Conservation (phyloP, 2,797 vertebrate species). For the Amblyopsis hoosieri region DNA sequence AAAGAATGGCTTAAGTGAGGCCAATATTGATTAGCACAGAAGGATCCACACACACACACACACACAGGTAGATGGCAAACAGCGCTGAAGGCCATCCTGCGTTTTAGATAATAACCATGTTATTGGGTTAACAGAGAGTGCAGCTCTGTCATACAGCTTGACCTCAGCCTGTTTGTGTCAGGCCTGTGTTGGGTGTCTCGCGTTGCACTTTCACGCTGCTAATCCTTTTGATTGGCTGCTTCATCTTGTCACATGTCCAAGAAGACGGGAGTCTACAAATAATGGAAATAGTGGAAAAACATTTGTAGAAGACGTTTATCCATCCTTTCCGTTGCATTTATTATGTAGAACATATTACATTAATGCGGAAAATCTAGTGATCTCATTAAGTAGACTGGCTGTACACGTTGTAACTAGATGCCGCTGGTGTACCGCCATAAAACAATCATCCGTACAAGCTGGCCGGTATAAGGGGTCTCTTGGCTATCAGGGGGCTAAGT, state of each 20-base stretch:
- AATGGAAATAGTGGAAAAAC: conserved; percentile 4
- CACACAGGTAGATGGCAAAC: conserved; percentile 20
- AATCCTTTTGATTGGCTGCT: conserved; percentile 39
- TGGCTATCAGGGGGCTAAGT: conserved; percentile 61
- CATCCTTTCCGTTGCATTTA: conserved; percentile 4
- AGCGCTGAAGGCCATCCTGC: conserved; percentile 51
- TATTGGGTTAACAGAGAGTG: conserved; percentile 65
- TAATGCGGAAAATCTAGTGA: conserved; percentile 6
- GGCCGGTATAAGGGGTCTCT: conserved; percentile 63
- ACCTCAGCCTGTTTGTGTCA: conserved; percentile 28
- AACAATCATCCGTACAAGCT: conserved; percentile 56
- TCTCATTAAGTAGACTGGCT: conserved; percentile 12
- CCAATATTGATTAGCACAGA: conserved; percentile 52
- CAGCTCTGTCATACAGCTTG: conserved; percentile 57
- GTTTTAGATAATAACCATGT: conserved; percentile 62
- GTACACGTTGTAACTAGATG: not conserved
- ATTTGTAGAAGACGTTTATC: conserved; percentile 6
- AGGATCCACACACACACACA: conserved; percentile 26
- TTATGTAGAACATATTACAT: conserved; percentile 9
- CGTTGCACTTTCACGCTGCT: conserved; percentile 55
- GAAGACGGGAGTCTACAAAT: conserved; percentile 24
- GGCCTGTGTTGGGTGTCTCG: conserved; percentile 40
- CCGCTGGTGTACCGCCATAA: conserved; percentile 8
- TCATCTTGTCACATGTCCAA: conserved; percentile 28
- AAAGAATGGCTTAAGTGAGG: conserved; percentile 41